Evolutionary conservation across 2,888 invertebrate species (phyloP).

Genomic region (Pammene fasciana): DNA sequence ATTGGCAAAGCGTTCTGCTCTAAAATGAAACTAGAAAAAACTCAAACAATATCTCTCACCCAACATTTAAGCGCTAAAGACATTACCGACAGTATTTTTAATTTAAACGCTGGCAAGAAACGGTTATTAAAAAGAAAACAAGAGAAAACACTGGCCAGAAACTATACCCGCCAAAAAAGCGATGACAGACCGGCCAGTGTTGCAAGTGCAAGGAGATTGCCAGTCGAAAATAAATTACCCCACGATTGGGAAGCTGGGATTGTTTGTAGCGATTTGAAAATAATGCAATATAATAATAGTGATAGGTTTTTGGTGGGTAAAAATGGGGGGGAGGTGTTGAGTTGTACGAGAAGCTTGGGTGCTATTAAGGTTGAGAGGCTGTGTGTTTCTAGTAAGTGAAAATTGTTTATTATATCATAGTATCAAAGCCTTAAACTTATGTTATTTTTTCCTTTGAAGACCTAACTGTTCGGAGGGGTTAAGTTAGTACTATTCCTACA

Average conservation of each 20-base stretch:
- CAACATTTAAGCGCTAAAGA: conserved; percentile 57
- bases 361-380: conserved; percentile 59
- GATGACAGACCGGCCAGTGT: conserved; percentile 62
- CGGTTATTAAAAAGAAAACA: conserved; percentile 58
- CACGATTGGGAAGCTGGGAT: conserved; percentile 64
- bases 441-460: no score
- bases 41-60: conserved; percentile 60
- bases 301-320: conserved; percentile 69
- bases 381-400: conserved; percentile 63
- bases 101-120: conserved; percentile 69
- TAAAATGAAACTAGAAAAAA: conserved; percentile 65
- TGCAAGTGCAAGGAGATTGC: conserved; percentile 59
- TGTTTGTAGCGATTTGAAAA: conserved; percentile 68
- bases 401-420: no score
- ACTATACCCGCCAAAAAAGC: conserved; percentile 58
- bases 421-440: no score
- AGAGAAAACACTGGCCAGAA: conserved; percentile 52
- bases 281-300: conserved; percentile 56
- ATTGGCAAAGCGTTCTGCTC: conserved; percentile 74
- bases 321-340: conserved; percentile 70
- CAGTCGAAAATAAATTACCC: conserved; percentile 51
- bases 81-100: conserved; percentile 53
- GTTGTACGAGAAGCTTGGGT: conserved; percentile 61
- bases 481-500: no score
- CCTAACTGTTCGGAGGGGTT: no score